Conservation (phyloP, 2,113 vertebrate species). For the Pholis gunnellus region DNA sequence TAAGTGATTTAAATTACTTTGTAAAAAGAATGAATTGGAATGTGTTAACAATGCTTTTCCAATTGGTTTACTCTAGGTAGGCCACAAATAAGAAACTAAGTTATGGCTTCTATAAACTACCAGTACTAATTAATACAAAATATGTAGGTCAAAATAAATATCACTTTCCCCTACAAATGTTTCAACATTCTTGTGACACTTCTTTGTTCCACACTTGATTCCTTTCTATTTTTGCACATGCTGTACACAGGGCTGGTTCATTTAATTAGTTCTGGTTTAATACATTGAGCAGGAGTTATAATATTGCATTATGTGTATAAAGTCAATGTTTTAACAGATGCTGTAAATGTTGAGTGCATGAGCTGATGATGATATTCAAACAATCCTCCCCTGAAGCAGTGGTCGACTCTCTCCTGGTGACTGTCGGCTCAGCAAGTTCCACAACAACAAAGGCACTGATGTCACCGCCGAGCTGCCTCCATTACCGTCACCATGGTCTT, state of each 20-base stretch:
- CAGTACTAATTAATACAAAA: constrained; percentile 52
- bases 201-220: constrained; percentile 4
- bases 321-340: neutral
- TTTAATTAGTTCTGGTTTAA: constrained; percentile 14
- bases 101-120: constrained; percentile 29
- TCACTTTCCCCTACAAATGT: constrained; percentile 37
- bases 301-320: constrained; percentile 14
- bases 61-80: constrained; percentile 42
- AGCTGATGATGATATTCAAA: constrained; percentile 74
- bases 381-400: constrained; percentile 87
- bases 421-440: constrained; percentile 82
- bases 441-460: constrained; percentile 85
- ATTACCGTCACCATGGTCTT: constrained; percentile 30
- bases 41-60: constrained; percentile 40
- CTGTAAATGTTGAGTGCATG: constrained; percentile 5
- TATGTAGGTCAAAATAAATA: constrained; percentile 72
- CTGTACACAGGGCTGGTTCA: neutral
- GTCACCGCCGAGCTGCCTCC: constrained; percentile 72
- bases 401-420: constrained; percentile 88
- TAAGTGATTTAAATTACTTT: constrained; percentile 42
- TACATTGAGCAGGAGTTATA: constrained; percentile 20
- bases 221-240: constrained; percentile 2
- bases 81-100: constrained; percentile 36
- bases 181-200: constrained; percentile 35
- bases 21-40: constrained; percentile 36